Base-by-base conservation (phyloP, 92 coral and sea anemone genomes). In the Pocillopora grandis region DNA sequence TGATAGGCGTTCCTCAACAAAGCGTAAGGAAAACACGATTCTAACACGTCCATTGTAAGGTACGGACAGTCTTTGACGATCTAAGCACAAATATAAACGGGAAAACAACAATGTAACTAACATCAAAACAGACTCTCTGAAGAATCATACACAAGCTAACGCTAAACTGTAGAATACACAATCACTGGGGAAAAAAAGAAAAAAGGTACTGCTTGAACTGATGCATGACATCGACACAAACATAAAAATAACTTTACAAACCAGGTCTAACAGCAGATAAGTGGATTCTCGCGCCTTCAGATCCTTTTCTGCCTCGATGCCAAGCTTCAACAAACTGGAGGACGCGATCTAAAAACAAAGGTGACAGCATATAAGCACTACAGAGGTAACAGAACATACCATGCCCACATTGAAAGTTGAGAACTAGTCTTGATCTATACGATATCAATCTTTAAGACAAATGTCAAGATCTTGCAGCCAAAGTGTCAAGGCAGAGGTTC, bases 41-140 rank as follows among this genome's bases (percentile, higher is more conserved):
- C 99, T 27, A 97, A 65, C 18, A 97, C 95, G 81, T 97, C 99
- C 99, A 97, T 97, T 13, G 99, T 97, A 0, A 97, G 95, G 90
- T 92, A 94, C 0, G 99, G 99, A 20, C 98, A 94, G 17, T 94
- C 92, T 62, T 94, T 94, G 16, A 97, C 96, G 69, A 97, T 92
- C 99, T 96, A 74, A 11, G 64, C 57, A 33, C 8, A 56, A 81
- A 81, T 23, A 35, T 15, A 16, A 71, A 59, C 0, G 19, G 19
- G 19, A 27, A 66, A 57, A 20, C n/a, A 9, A 13, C 80, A 58
- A 71, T 17, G 20, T 57, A 76, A 1, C 23, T 21, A 3, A 23
- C 0, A 11, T 5, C 14, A 42, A 23, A 67, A 8, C 56, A 23
- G 61, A 10, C 20, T 20, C 3, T 18, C 27, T 20, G 10, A 67